Conservation (phyloP, 2,113 vertebrate species). For the Elachura formosa region DNA sequence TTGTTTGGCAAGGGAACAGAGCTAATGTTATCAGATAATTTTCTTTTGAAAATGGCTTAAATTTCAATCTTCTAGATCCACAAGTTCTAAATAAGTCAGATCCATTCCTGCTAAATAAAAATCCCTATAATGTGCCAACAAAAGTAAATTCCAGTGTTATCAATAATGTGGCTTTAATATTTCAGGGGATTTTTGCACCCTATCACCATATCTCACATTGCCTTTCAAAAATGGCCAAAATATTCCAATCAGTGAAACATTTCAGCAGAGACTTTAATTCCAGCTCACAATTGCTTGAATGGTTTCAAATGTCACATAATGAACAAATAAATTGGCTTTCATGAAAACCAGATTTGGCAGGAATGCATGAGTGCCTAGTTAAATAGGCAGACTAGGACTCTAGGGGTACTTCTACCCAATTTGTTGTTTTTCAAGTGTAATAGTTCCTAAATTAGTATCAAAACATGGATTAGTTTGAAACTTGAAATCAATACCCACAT, state of each 20-base stretch:
- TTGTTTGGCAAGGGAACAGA: slow-evolving; percentile 70
- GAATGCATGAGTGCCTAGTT: slow-evolving; percentile 52
- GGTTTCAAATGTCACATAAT: slow-evolving; percentile 64
- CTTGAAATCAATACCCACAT: slow-evolving; percentile 17
- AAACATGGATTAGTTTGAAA: slow-evolving; percentile 25
- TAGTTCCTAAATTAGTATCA: slow-evolving; percentile 46
- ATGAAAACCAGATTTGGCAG: slow-evolving; percentile 64
- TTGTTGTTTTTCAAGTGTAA: slow-evolving; percentile 50
- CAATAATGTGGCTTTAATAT: neutral
- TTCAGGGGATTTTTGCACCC: slow-evolving; percentile 3
- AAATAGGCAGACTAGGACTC: slow-evolving; percentile 54
- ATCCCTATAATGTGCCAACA: neutral
- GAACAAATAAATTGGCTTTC: slow-evolving; percentile 70
- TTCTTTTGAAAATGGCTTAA: slow-evolving; percentile 62
- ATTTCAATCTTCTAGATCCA: slow-evolving; percentile 37
- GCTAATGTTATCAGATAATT: slow-evolving; percentile 66
- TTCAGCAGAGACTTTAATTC: slow-evolving; percentile 44
- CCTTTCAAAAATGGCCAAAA: slow-evolving; percentile 12
- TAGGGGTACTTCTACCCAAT: slow-evolving; percentile 23
- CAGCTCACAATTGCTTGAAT: slow-evolving; percentile 56
- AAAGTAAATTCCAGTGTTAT: neutral
- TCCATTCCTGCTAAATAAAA: neutral
- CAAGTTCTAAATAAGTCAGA: slow-evolving; percentile 34
- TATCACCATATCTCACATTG: neutral
- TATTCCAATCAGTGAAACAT: slow-evolving; percentile 40